These are phyloP conservation scores for Mermis nigrescens DNA, from an alignment of 2,888 invertebrate species.

Conservation along the genomic window DNA sequence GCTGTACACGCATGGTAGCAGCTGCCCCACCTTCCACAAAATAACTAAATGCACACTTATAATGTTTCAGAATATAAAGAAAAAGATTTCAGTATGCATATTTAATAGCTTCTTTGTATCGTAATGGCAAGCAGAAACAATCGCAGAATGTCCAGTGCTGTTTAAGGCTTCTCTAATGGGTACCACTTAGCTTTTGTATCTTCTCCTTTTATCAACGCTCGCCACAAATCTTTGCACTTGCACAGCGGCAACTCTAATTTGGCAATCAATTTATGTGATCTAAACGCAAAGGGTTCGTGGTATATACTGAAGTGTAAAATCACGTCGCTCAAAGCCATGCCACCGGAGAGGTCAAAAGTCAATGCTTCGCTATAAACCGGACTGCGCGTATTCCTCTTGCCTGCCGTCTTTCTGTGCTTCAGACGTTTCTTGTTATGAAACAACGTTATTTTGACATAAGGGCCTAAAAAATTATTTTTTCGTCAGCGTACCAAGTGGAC, in stretches of 20 bases:
- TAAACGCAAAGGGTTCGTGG: constrained; percentile 28
- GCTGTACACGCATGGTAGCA: too few species aligned
- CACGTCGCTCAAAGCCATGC: constrained; percentile 25
- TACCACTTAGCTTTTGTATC: constrained; percentile 29
- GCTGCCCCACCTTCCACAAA: too few species aligned
- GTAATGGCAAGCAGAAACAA: too few species aligned
- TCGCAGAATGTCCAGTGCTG: too few species aligned
- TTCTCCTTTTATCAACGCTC: constrained; percentile 29
- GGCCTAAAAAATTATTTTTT: neutral
- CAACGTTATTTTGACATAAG: constrained; percentile 14
- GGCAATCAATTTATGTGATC: constrained; percentile 23
- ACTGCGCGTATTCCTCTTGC: constrained; percentile 21
- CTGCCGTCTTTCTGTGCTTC: constrained; percentile 26
- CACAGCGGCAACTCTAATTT: constrained; percentile 26
- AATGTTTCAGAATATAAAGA: too few species aligned
- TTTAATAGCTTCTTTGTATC: too few species aligned
- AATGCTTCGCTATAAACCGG: constrained; percentile 28
- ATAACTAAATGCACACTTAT: too few species aligned
- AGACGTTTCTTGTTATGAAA: constrained; percentile 22
- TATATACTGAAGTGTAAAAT: constrained; percentile 24
- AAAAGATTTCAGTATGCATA: too few species aligned
- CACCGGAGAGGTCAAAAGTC: constrained; percentile 24
- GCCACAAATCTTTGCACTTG: constrained; percentile 29
- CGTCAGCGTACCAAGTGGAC: neutral
- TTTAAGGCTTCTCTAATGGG: neutral